Conservation (phyloP, 2,888 invertebrate genomes). For the Embidobia sp. region DNA sequence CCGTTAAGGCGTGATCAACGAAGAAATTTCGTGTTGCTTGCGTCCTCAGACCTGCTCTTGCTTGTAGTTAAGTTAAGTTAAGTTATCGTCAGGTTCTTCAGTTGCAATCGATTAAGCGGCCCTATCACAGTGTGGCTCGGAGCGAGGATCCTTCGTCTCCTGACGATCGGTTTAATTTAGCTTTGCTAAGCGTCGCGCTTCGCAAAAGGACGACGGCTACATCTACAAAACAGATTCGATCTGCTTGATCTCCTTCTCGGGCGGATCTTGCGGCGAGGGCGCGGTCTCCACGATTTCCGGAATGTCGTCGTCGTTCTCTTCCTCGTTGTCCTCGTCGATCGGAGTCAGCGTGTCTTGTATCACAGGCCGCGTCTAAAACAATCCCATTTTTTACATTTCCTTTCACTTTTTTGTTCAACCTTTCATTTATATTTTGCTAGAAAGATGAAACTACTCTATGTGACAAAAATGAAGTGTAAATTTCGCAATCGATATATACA, state of each 20-base stretch:
- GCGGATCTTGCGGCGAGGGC: slow-evolving; percentile 82
- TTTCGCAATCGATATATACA: too few species aligned
- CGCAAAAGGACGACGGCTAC: too few species aligned
- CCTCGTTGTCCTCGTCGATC: slow-evolving; percentile 88
- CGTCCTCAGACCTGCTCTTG: too few species aligned
- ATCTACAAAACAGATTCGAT: slow-evolving; percentile 89
- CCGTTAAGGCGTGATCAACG: slow-evolving; percentile 70
- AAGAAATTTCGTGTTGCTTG: too few species aligned
- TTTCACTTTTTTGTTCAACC: not conserved
- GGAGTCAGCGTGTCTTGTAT: slow-evolving; percentile 89
- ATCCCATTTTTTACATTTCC: not conserved
- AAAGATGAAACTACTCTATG: too few species aligned
- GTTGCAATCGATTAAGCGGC: slow-evolving; percentile 70
- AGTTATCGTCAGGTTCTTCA: slow-evolving; percentile 66
- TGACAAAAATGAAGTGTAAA: too few species aligned
- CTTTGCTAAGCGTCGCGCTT: slow-evolving; percentile 26
- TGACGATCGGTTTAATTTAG: slow-evolving; percentile 53
- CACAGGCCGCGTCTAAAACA: slow-evolving; percentile 84
- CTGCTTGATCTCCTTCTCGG: slow-evolving; percentile 85
- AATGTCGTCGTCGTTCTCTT: slow-evolving; percentile 88
- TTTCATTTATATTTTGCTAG: too few species aligned
- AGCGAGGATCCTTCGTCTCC: slow-evolving; percentile 72
- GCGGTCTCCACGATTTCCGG: slow-evolving; percentile 91
- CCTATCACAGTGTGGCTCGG: slow-evolving; percentile 79
- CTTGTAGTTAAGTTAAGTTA: too few species aligned